Base-by-base conservation (phyloP, 2,888 invertebrate species). In the Acheta domesticus region DNA sequence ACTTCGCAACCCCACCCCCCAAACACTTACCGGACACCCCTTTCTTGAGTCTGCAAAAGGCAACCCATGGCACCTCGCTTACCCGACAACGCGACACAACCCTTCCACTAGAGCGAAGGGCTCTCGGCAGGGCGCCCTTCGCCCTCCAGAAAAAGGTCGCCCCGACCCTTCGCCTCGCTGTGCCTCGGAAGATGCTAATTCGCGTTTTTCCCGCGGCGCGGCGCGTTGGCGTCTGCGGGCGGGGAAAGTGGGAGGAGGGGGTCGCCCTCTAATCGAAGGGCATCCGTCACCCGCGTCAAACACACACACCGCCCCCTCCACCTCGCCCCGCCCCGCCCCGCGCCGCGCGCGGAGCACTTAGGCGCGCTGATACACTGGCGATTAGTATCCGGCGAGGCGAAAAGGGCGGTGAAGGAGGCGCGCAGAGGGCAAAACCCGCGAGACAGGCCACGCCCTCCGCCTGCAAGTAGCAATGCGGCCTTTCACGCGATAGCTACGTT, bases 211-310 rank as follows among this genome's bases (percentile, higher is more conserved):
- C 36, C 62, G 62, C 62, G n/a, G 62, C 62, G 62, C 62, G 62
- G 36, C 36, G 36, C 36, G 36, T 36, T 8, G 36, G 36, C 36
- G 36, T 0, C 36, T 36, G 36, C 36, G 36, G 5, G 36, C 36
- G 8, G 36, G 8, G 36, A 5, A 36, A 36, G 5, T 5, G 8
- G 5, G 36, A 5, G 36, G 36, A 8, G 36, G 36, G 36, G 36
- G 36, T 36, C 36, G 36, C 62, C 16, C 62, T n/a, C n/a, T 62
- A 62, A 62, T 62, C 62, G 62, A 62, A 36, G 36, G 62, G 62
- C 62, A 62, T 62, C 62, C 62, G 62, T 62, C 62, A 62, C 62
- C 8, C 62, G n/a, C 62, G 62, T 62, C 62, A 62, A n/a, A 62
- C 62, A 62, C 62, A 62, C 16, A 36, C 36, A 36, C 36, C 36